Conservation (phyloP, 2,888 invertebrate genomes). For the Saturnia pavonia region DNA sequence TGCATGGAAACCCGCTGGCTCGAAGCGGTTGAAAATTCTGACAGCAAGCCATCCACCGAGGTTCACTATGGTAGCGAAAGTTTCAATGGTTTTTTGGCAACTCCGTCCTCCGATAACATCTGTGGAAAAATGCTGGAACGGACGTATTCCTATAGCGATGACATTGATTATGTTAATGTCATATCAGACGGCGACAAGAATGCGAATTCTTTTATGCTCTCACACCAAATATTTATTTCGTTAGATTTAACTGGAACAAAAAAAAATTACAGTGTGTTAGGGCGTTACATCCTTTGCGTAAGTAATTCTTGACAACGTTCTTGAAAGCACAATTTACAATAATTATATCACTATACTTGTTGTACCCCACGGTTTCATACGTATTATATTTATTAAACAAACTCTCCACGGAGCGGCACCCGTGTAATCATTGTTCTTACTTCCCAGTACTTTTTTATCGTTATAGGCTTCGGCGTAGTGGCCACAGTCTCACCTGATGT, state of each 20-base stretch:
- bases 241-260: not conserved
- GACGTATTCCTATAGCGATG: conserved; percentile 1
- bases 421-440: too few relatives aligned
- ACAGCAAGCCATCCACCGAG: conserved; percentile 64
- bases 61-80: conserved; percentile 67
- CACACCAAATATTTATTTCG: not conserved
- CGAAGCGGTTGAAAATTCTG: conserved; percentile 69
- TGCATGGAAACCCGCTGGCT: conserved; percentile 75
- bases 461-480: too few relatives aligned
- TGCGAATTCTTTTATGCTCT: not conserved
- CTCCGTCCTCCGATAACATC: conserved; percentile 58
- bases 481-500: too few relatives aligned
- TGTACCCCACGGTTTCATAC: too few relatives aligned
- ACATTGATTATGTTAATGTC: conserved; percentile 4
- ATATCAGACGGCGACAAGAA: not conserved
- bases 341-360: too few relatives aligned
- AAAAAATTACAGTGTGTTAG: too few relatives aligned
- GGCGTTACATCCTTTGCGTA: too few relatives aligned
- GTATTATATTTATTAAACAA: too few relatives aligned
- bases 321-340: too few relatives aligned
- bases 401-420: too few relatives aligned
- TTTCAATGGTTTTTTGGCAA: conserved; percentile 57
- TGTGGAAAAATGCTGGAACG: conserved; percentile 17
- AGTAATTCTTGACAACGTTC: too few relatives aligned
- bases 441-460: too few relatives aligned